These are phyloP conservation scores for Drosophila virilis DNA, from an alignment of 1,140 invertebrate genomes.

Conservation along the genomic window DNA sequence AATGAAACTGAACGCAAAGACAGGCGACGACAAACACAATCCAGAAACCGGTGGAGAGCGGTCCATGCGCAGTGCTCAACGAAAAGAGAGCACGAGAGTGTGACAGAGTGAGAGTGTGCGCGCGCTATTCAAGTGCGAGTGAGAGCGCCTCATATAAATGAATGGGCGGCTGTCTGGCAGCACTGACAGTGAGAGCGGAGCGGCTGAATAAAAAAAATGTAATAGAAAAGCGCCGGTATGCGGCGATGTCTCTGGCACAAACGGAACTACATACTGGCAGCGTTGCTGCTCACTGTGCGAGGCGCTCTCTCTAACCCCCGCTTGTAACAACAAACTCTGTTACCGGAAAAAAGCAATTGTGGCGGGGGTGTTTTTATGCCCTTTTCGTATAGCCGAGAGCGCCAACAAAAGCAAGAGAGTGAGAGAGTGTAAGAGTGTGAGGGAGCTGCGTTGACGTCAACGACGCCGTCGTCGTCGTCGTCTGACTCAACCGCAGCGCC, in stretches of 20 bases:
- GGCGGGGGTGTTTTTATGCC: slow-evolving; percentile 64
- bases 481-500: slow-evolving; percentile 67
- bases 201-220: slow-evolving; percentile 45
- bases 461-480: slow-evolving; percentile 17
- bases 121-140: slow-evolving; percentile 12
- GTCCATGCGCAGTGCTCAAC: slow-evolving; percentile 36
- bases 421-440: slow-evolving; percentile 34
- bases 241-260: slow-evolving; percentile 31
- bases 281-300: slow-evolving; percentile 22
- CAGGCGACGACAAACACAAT: slow-evolving; percentile 55
- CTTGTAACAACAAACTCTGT: slow-evolving; percentile 28
- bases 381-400: slow-evolving; percentile 24
- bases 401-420: slow-evolving; percentile 23
- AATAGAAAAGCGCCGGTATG: slow-evolving; percentile 72
- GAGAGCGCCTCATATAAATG: slow-evolving; percentile 50
- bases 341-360: slow-evolving; percentile 56
- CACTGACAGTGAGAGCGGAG: slow-evolving; percentile 26
- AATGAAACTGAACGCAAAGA: slow-evolving; percentile 67
- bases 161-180: slow-evolving; percentile 55
- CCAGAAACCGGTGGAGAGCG: slow-evolving; percentile 52
- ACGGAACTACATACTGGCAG: slow-evolving; percentile 23
- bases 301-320: slow-evolving; percentile 37
- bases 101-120: slow-evolving; percentile 23
- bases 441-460: slow-evolving; percentile 54
- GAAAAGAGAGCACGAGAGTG: slow-evolving; percentile 31